Percentiles rank a stretch among this genome's conserved stretches.
phyloP scores from a whole-genome alignment of 2,888 invertebrate genomes.

The Pandemis corylana region DNA sequence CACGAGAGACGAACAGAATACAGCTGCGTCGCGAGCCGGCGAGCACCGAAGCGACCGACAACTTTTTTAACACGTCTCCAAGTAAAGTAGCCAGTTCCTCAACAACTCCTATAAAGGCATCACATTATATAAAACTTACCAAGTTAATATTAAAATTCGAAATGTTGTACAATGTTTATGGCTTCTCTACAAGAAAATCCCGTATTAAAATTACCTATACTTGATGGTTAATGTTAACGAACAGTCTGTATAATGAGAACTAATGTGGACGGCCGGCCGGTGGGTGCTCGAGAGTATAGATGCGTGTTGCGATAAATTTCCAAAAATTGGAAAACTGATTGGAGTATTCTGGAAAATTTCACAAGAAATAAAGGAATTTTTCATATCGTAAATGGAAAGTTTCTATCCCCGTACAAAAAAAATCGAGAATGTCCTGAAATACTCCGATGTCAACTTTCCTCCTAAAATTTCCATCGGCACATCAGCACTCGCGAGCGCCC shows the following conservation, averaged over 20 bases:
- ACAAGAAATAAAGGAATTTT: no score
- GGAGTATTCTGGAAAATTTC: no score
- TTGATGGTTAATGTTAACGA: constrained; percentile 17
- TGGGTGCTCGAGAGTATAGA: no score
- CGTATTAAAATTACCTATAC: constrained; percentile 22
- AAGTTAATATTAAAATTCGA: constrained; percentile 39
- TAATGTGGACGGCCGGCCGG: neutral
- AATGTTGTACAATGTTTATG: constrained; percentile 36
- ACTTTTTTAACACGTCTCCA: constrained; percentile 9
- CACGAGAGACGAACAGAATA: neutral
- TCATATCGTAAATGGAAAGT: no score
- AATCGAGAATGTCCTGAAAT: no score
- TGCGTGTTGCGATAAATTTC: no score
- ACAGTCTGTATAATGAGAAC: constrained; percentile 18
- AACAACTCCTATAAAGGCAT: constrained; percentile 39
- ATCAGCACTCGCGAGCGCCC: neutral
- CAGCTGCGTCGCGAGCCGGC: neutral
- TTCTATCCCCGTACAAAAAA: no score
- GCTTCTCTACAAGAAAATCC: constrained; percentile 32
- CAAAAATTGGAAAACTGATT: no score
- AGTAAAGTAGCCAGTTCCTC: constrained; percentile 29
- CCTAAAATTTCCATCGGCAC: no score
- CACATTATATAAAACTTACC: constrained; percentile 38
- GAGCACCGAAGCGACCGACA: constrained; percentile 7
- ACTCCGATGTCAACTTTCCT: no score